These are phyloP conservation scores for Mycogona germanica DNA, from an alignment of 2,888 invertebrate genomes.

Conservation along the genomic window DNA sequence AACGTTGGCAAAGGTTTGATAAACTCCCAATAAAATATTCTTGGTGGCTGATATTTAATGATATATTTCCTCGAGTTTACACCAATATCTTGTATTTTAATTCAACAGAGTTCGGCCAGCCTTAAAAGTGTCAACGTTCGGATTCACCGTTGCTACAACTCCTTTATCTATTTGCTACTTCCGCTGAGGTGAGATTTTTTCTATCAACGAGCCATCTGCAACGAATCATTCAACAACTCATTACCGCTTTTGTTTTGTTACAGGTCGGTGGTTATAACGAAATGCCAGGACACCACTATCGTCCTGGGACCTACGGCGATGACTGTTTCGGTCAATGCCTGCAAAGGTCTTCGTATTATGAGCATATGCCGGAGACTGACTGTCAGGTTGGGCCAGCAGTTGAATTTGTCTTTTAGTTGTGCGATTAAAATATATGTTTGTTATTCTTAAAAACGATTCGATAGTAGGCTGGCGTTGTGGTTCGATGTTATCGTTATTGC, in stretches of 20 bases:
- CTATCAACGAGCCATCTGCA: background rate
- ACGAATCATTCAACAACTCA: background rate
- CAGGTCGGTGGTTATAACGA: constrained; percentile 24
- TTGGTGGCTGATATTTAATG: background rate
- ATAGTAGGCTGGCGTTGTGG: too few relatives aligned
- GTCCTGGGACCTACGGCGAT: constrained; percentile 36
- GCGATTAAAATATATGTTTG: too few relatives aligned
- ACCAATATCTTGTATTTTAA: background rate
- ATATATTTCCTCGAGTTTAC: background rate
- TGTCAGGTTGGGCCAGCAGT: constrained; percentile 10
- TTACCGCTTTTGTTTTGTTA: background rate
- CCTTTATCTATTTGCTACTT: constrained; percentile 17
- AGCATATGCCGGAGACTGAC: constrained; percentile 32
- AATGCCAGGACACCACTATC: constrained; percentile 34
- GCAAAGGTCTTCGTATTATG: constrained; percentile 35
- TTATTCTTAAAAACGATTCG: too few relatives aligned
- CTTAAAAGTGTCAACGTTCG: constrained; percentile 14
- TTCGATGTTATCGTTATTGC: background rate
- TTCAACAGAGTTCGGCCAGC: constrained; percentile 11
- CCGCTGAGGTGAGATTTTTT: constrained; percentile 13
- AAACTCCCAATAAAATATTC: too few relatives aligned
- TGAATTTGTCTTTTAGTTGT: too few relatives aligned
- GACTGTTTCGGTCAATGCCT: constrained; percentile 33
- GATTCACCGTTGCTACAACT: constrained; percentile 16
- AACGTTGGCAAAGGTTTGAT: constrained; percentile 12